A percentile compares a stretch with the other conserved stretches of the same genome.
Conservation (phyloP, 2,888 invertebrate species). For the Catocala nupta region DNA sequence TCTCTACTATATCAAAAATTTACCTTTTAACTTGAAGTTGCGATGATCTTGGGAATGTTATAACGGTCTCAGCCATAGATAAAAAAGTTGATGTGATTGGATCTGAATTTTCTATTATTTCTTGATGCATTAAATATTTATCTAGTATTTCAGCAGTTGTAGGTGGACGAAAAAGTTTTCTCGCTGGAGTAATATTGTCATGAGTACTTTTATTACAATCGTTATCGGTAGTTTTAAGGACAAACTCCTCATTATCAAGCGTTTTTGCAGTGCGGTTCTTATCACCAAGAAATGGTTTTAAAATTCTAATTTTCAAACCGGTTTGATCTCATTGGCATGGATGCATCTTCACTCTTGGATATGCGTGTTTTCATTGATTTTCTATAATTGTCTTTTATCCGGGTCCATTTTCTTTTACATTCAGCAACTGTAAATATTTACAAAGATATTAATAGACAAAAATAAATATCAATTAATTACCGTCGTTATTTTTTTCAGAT, state of each 20-base stretch:
- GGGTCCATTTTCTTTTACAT: slow-evolving; percentile 18
- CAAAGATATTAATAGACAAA: not conserved
- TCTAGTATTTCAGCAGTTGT: slow-evolving; percentile 5
- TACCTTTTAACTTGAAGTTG: slow-evolving; percentile 8
- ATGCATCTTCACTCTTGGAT: slow-evolving; percentile 18
- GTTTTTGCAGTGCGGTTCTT: not conserved
- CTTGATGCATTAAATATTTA: slow-evolving; percentile 1
- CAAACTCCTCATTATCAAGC: not conserved
- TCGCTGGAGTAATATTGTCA: slow-evolving; percentile 2
- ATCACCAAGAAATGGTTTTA: slow-evolving; percentile 21
- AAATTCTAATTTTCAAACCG: slow-evolving; percentile 24
- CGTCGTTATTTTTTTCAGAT: slow-evolving; percentile 8
- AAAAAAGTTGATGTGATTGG: slow-evolving; percentile 1
- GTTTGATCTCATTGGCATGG: slow-evolving; percentile 18
- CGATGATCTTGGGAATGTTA: slow-evolving; percentile 1
- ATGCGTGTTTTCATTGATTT: slow-evolving; percentile 25
- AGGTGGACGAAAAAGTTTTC: not conserved
- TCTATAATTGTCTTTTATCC: slow-evolving; percentile 28
- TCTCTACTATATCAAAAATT: slow-evolving; percentile 6
- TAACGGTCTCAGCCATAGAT: slow-evolving; percentile 7
- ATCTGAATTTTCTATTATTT: not conserved
- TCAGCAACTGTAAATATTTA: slow-evolving; percentile 6
- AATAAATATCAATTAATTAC: slow-evolving; percentile 3
- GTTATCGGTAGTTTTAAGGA: not conserved
- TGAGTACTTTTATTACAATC: slow-evolving; percentile 3